These are phyloP conservation scores for Eumeta japonica DNA, from an alignment of 1,140 invertebrate species.

Conservation along the genomic window DNA sequence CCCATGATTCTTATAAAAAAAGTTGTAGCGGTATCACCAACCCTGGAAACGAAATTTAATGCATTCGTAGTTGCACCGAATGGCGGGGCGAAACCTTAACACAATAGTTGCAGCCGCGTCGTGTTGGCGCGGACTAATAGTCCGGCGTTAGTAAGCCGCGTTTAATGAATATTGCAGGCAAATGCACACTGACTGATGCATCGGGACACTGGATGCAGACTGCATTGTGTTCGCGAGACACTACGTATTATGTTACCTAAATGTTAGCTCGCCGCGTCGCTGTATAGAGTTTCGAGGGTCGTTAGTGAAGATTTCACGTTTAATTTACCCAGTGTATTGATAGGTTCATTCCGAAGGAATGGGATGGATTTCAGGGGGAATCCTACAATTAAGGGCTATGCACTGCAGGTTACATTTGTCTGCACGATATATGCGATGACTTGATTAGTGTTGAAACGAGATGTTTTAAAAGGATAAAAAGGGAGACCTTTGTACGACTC, in stretches of 20 bases:
- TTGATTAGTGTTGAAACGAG: no score
- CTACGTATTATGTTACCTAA: slow-evolving; percentile 1
- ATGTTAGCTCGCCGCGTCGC: slow-evolving; percentile 8
- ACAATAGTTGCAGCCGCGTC: slow-evolving; percentile 35
- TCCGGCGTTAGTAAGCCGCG: slow-evolving; percentile 23
- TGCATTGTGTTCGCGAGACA: slow-evolving; percentile 11
- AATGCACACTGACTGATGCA: slow-evolving; percentile 39
- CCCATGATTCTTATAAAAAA: no score
- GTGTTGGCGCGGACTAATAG: slow-evolving; percentile 42
- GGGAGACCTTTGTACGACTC: no score
- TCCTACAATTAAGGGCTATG: no score
- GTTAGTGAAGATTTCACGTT: slow-evolving; percentile 12
- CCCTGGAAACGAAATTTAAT: slow-evolving; percentile 29
- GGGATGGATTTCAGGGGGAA: slow-evolving; percentile 14
- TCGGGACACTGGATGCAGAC: slow-evolving; percentile 10
- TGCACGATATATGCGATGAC: slow-evolving; percentile 8
- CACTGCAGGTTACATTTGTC: slow-evolving; percentile 23
- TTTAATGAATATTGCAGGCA: slow-evolving; percentile 52
- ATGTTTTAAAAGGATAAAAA: no score
- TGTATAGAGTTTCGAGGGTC: not conserved
- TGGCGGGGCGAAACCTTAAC: slow-evolving; percentile 25
- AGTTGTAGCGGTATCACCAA: no score
- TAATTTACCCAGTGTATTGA: slow-evolving; percentile 9
- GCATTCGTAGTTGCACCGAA: slow-evolving; percentile 6
- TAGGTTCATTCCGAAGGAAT: slow-evolving; percentile 14